A percentile compares a stretch with the other conserved stretches of the same genome.
Evolutionary conservation across 2,113 vertebrate genomes (phyloP).

Genomic region (Podiceps cristatus): DNA sequence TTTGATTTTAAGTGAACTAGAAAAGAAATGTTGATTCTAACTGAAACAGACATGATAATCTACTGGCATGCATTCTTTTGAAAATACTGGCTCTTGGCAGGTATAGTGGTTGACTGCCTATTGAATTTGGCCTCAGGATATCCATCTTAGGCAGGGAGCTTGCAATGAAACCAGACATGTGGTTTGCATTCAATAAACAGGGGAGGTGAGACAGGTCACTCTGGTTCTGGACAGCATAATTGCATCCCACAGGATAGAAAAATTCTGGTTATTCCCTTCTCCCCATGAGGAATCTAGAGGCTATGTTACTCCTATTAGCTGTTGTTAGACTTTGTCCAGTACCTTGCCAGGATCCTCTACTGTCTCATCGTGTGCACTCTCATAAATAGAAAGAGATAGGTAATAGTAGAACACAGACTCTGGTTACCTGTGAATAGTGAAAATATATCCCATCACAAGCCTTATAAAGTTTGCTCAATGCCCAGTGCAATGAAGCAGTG

Average conservation of each 20-base stretch:
- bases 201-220: conserved; percentile 48
- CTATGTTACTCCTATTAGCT: conserved; percentile 36
- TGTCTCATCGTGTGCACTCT: not conserved
- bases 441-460: not conserved
- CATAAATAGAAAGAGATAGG: not conserved
- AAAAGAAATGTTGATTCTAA: conserved; percentile 79
- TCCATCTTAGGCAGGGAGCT: conserved; percentile 37
- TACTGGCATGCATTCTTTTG: conserved; percentile 56
- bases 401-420: not conserved
- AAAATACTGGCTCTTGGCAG: conserved; percentile 71
- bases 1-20: conserved; percentile 74
- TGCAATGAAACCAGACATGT: conserved; percentile 69
- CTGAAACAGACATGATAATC: conserved; percentile 73
- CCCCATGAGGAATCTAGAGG: not conserved
- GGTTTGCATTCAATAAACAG: conserved; percentile 67
- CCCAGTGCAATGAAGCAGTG: not conserved
- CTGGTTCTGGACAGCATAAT: conserved; percentile 56
- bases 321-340: conserved; percentile 16
- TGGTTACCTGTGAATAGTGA: not conserved
- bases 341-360: not conserved
- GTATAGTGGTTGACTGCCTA: conserved; percentile 46
- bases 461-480: not conserved
- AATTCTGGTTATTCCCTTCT: conserved; percentile 35
- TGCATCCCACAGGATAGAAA: conserved; percentile 71
- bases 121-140: conserved; percentile 75